These are phyloP conservation scores for Heliconius ismenius DNA, from an alignment of 2,888 invertebrate species.

Conservation along the genomic window DNA sequence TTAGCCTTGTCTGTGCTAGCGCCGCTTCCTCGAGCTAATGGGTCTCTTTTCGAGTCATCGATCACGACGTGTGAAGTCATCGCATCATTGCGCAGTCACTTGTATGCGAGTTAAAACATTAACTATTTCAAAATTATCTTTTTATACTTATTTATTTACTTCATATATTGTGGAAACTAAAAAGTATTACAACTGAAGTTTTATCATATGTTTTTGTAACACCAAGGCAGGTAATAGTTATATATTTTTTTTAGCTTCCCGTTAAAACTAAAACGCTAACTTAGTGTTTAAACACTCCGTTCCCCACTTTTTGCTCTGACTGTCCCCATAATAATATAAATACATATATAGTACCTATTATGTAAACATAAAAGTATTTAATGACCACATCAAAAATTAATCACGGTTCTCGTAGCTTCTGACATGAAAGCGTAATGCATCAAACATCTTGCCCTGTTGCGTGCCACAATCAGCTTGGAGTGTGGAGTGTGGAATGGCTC, in stretches of 20 bases:
- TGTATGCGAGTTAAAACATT: slow-evolving; percentile 21
- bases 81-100: slow-evolving; percentile 28
- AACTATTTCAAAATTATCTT: slow-evolving; percentile 6
- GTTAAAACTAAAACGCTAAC: too few relatives aligned
- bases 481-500: slow-evolving; percentile 13
- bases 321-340: too few relatives aligned
- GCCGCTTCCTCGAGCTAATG: slow-evolving; percentile 37
- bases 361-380: too few relatives aligned
- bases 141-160: not conserved
- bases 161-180: not conserved
- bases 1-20: slow-evolving; percentile 14
- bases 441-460: slow-evolving; percentile 22
- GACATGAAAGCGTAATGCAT: slow-evolving; percentile 24
- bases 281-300: too few relatives aligned
- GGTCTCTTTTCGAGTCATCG: slow-evolving; percentile 39
- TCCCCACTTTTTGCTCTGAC: too few relatives aligned
- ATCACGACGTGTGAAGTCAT: slow-evolving; percentile 41
- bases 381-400: slow-evolving; percentile 17
- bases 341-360: too few relatives aligned
- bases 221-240: not conserved
- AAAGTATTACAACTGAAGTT: not conserved
- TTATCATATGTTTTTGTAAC: slow-evolving; percentile 2
- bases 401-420: slow-evolving; percentile 23
- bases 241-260: too few relatives aligned
- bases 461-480: slow-evolving; percentile 17